Base-by-base conservation (phyloP, 2,888 invertebrate genomes). In the Cecidostiba fungosa region DNA sequence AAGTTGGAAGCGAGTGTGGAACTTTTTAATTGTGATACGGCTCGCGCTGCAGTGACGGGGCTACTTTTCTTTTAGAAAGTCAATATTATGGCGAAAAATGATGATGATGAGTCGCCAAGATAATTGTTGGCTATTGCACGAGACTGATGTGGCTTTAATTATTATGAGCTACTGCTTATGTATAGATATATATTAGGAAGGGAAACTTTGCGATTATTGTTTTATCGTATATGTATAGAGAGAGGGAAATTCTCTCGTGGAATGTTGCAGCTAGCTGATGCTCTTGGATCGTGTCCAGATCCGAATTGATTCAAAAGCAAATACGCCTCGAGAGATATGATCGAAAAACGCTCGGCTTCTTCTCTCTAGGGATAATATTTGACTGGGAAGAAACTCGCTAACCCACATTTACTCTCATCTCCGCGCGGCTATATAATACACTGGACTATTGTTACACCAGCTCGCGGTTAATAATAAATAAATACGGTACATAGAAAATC, bases 51-150 rank as follows among this genome's bases (percentile, higher is more conserved):
- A 14, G 32, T 26, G 36, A 23, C 19, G 23, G 29, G 43, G 32
- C 12, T 50, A 1, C 6, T 77, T 77, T 77, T 77, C 76, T 19
- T 82, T 82, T 81, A 82, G 85, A 85, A 85, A 82, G 81, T 77
- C 43, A 32, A 76, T 54, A 32, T 76, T 50, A 73, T 8, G 78
- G 29, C 39, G 6, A 74, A 23, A 29, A 23, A 62, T n/a, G 43
- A 50, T 26, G 43, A 50, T 26, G 66, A 47, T 54, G 54, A 47
- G 29, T 72, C 70, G 32, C 12, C 5, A n/a, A 23, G 50, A 79
- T 69, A 66, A 43, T 70, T n/a, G 39, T 16, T 19, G 36, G 29
- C 32, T 70, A 50, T 19, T 19, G 50, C 19, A 19, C 16, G 14
- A 16, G 16, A 59, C 70, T 39, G 19, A 32, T 39, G 19, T 3